Percentiles rank a stretch among this genome's conserved stretches.
Conservation (phyloP, 2,888 invertebrate genomes). For the Tromatobia lineatoria region DNA sequence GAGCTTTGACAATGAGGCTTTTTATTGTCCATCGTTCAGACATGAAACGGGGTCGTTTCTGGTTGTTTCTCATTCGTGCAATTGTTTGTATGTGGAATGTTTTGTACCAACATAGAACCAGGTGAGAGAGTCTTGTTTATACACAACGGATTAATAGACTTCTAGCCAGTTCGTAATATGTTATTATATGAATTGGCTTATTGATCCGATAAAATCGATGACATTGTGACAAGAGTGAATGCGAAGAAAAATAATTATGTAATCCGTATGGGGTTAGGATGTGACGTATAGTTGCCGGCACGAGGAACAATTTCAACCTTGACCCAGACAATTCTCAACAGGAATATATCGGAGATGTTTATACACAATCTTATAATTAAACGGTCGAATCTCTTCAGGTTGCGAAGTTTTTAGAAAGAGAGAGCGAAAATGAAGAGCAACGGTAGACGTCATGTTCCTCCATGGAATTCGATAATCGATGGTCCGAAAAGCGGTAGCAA, state of each 20-base stretch:
- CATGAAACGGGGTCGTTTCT: background rate
- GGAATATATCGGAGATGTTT: background rate
- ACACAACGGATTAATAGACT: conserved; percentile 14
- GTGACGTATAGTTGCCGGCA: background rate
- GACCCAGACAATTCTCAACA: background rate
- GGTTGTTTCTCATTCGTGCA: background rate
- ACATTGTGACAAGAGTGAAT: conserved; percentile 7
- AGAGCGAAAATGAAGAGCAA: conserved; percentile 56
- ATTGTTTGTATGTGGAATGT: background rate
- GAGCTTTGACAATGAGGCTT: background rate
- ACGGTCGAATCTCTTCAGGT: conserved; percentile 9
- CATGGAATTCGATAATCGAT: conserved; percentile 72
- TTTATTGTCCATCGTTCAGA: background rate
- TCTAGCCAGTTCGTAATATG: conserved; percentile 20
- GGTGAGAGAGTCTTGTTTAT: conserved; percentile 26
- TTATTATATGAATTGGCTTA: conserved; percentile 35
- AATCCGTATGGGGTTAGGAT: conserved; percentile 5
- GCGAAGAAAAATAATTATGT: conserved; percentile 6
- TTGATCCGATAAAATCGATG: conserved; percentile 40
- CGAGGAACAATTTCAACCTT: background rate
- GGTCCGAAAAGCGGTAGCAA: conserved; percentile 56
- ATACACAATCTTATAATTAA: no score
- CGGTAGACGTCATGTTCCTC: conserved; percentile 65
- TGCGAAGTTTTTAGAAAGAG: conserved; percentile 35
- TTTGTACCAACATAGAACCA: background rate